These are phyloP conservation scores for Chaenodraco wilsoni DNA, from an alignment of 2,797 vertebrate genomes.

Conservation along the genomic window DNA sequence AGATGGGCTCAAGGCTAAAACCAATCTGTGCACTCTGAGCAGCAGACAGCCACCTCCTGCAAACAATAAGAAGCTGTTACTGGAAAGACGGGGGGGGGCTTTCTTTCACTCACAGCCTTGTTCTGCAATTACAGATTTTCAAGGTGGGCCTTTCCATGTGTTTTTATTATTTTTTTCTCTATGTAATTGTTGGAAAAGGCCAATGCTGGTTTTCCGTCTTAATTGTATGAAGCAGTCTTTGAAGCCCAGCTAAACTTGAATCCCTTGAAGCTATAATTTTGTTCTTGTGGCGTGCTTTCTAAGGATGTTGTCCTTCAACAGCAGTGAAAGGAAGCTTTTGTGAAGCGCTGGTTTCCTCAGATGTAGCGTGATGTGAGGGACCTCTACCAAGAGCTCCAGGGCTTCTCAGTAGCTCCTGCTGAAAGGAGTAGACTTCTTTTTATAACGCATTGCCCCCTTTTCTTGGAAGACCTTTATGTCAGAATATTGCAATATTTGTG, in stretches of 20 bases:
- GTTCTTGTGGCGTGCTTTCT: conserved; percentile 47
- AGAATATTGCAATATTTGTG: conserved; percentile 23
- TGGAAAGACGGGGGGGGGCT: not conserved
- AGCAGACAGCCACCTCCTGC: not conserved
- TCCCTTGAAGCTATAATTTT: conserved; percentile 14
- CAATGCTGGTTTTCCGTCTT: not conserved
- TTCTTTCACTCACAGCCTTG: conserved; percentile 17
- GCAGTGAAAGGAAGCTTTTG: conserved; percentile 64
- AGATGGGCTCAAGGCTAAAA: conserved; percentile 45
- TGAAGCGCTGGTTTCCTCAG: conserved; percentile 37
- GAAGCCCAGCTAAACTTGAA: not conserved
- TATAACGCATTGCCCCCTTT: conserved; percentile 52
- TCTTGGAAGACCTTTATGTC: conserved; percentile 22
- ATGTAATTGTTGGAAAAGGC: conserved; percentile 22
- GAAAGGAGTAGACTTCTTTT: conserved; percentile 44
- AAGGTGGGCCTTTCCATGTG: conserved; percentile 20
- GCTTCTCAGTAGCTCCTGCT: conserved; percentile 37
- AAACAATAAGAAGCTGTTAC: conserved; percentile 12
- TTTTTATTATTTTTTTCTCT: conserved; percentile 26
- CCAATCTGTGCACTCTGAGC: conserved; percentile 25
- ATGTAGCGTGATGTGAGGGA: conserved; percentile 49
- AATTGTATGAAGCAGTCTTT: not conserved
- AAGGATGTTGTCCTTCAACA: conserved; percentile 53
- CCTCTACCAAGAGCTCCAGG: conserved; percentile 44
- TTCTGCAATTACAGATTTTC: conserved; percentile 17